Conservation (phyloP, 1,140 invertebrate species). For the Phortica variegata region DNA sequence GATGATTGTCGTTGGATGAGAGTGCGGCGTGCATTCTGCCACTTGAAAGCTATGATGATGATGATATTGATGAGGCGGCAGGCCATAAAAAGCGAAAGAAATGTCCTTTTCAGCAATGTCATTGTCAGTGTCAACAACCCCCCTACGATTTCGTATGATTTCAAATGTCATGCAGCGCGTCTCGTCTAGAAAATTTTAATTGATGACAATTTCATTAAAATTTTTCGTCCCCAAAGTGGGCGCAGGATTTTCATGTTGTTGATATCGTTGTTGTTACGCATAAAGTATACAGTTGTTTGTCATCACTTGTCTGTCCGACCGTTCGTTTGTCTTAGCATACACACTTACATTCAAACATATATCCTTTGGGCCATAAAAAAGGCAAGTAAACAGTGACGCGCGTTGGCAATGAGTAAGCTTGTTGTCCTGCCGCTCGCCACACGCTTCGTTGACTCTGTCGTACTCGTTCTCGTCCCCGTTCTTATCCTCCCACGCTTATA, state of each 20-base stretch:
- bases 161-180: conserved; percentile 13
- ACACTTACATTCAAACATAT: background rate
- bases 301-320: too few relatives aligned
- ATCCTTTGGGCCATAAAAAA: conserved; percentile 36
- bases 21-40: too few relatives aligned
- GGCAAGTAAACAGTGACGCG: conserved; percentile 31
- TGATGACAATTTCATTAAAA: conserved; percentile 56
- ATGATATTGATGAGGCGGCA: too few relatives aligned
- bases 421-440: background rate
- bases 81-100: conserved; percentile 33
- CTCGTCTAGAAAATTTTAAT: conserved; percentile 37
- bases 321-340: too few relatives aligned
- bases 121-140: conserved; percentile 6
- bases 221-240: conserved; percentile 8
- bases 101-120: conserved; percentile 25
- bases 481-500: too few relatives aligned
- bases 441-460: too few relatives aligned
- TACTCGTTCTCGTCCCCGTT: too few relatives aligned
- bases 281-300: conserved; percentile 29
- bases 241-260: background rate
- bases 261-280: conserved; percentile 13
- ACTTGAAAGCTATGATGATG: too few relatives aligned
- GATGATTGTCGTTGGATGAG: conserved; percentile 23
- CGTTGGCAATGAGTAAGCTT: conserved; percentile 20
- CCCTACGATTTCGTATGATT: too few relatives aligned